A percentile compares a stretch with the other conserved stretches of the same genome.
Conservation (phyloP, 2,797 vertebrate genomes). For the Amphiprion clarkii region DNA sequence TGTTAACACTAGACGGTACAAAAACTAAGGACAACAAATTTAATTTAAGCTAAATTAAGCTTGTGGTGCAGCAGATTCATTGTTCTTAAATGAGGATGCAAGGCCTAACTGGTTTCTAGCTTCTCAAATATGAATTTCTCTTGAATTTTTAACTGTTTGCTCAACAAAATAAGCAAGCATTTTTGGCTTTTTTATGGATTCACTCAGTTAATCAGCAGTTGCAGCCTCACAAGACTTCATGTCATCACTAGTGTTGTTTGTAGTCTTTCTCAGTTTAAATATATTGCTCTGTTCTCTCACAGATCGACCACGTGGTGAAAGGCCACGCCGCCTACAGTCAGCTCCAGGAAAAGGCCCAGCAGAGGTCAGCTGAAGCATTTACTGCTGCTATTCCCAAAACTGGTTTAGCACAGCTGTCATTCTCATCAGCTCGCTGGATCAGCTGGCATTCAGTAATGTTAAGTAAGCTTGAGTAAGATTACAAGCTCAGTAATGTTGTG, state of each 20-base stretch:
- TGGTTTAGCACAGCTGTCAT: slow-evolving; percentile 22
- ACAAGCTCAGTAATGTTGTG: not conserved
- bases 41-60: too few relatives aligned
- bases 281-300: slow-evolving; percentile 51
- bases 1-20: too few relatives aligned
- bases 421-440: not conserved
- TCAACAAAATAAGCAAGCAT: too few relatives aligned
- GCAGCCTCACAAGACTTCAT: not conserved
- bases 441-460: not conserved
- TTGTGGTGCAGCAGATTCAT: too few relatives aligned
- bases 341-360: slow-evolving; percentile 86
- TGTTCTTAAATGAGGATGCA: too few relatives aligned
- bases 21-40: too few relatives aligned
- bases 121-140: too few relatives aligned
- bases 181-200: too few relatives aligned
- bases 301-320: slow-evolving; percentile 94
- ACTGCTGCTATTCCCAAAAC: slow-evolving; percentile 12
- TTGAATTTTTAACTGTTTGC: too few relatives aligned
- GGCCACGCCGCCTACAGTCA: slow-evolving; percentile 90
- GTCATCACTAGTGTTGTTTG: not conserved
- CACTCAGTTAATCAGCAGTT: not conserved
- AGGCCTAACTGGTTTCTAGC: not conserved
- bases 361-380: slow-evolving; percentile 82
- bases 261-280: not conserved
- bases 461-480: not conserved